These are phyloP conservation scores for Micrastur ruficollis DNA, from an alignment of 2,797 vertebrate species.

Conservation along the genomic window DNA sequence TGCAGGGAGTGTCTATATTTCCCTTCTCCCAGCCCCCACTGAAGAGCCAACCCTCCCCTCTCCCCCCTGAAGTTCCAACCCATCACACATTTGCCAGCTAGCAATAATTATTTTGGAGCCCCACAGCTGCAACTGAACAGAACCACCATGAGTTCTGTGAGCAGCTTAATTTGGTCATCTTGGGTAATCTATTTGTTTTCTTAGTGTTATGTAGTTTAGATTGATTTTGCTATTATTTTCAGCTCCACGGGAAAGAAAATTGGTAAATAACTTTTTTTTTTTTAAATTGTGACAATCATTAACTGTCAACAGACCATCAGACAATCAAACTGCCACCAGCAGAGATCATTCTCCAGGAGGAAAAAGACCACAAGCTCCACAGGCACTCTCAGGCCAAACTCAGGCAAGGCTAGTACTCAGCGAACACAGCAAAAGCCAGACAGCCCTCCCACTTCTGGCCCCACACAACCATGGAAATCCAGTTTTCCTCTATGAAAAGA, in stretches of 20 bases:
- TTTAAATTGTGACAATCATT: not conserved
- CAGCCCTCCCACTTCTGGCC: not conserved
- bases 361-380: not conserved
- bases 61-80: not conserved
- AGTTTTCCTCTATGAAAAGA: not conserved
- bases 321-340: not conserved
- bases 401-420: not conserved
- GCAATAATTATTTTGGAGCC: not conserved
- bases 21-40: not conserved
- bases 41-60: not conserved
- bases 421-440: not conserved
- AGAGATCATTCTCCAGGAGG: not conserved
- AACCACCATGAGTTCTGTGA: not conserved
- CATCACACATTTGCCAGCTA: not conserved
- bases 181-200: constrained; percentile 28
- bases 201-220: not conserved
- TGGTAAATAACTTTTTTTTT: not conserved
- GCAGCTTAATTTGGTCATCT: constrained; percentile 22
- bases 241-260: not conserved
- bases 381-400: not conserved
- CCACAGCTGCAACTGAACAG: not conserved
- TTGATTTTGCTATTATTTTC: constrained; percentile 49
- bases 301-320: not conserved
- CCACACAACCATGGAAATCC: not conserved
- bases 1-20: not conserved